Evolutionary conservation across 2,888 invertebrate species (phyloP).

Genomic region (Gymnosoma rotundatum): DNA sequence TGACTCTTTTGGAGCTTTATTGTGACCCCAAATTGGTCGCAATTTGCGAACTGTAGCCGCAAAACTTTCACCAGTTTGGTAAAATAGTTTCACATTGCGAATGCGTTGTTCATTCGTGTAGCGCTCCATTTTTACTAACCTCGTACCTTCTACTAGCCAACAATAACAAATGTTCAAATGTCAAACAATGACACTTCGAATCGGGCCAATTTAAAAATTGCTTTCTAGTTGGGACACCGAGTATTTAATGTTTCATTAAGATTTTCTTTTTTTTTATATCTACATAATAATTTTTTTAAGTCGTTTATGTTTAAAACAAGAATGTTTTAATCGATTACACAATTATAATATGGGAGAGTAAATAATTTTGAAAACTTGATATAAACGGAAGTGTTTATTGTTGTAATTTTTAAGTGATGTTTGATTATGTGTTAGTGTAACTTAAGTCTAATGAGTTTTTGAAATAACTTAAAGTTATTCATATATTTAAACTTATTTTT

Average conservation of each 20-base stretch:
- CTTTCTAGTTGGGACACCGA: too few species aligned
- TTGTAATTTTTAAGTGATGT: neutral
- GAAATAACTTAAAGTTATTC: slow-evolving; percentile 22
- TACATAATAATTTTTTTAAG: neutral
- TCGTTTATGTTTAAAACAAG: neutral
- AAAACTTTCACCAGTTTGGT: too few species aligned
- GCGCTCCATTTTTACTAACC: too few species aligned
- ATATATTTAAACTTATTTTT: neutral
- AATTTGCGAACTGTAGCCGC: too few species aligned
- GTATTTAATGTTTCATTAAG: neutral
- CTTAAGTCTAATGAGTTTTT: neutral
- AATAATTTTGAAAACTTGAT: slow-evolving; percentile 32
- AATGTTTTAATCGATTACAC: slow-evolving; percentile 31
- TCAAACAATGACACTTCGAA: too few species aligned
- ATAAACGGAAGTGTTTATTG: slow-evolving; percentile 5
- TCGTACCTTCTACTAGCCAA: too few species aligned
- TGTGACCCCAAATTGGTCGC: too few species aligned
- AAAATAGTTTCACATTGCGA: too few species aligned
- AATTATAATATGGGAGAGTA: slow-evolving; percentile 31
- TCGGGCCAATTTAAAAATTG: too few species aligned
- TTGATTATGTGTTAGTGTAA: neutral
- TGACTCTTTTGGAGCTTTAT: too few species aligned
- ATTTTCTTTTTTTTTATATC: neutral
- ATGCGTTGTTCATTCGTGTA: too few species aligned
- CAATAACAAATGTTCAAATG: too few species aligned